A percentile compares a stretch with the other conserved stretches of the same genome.
Evolutionary conservation across 1,140 invertebrate species (phyloP).

Genomic region (Musca vetustissima): DNA sequence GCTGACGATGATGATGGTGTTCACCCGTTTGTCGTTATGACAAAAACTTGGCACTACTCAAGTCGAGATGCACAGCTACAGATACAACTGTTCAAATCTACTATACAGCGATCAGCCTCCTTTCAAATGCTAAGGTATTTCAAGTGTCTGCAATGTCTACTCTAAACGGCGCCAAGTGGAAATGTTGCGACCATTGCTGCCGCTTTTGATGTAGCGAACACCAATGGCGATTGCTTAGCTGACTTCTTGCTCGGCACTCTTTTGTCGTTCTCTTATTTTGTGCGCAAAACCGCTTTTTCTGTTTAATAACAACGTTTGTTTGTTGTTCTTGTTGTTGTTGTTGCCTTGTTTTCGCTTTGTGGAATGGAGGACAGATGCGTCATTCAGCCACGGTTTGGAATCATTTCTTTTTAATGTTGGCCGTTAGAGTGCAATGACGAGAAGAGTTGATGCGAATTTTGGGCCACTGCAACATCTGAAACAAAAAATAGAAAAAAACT

Average conservation of each 20-base stretch:
- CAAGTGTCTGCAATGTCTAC: too few species aligned
- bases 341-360: background rate
- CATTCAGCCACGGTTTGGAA: constrained; percentile 7
- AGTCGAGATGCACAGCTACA: too few species aligned
- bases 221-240: background rate
- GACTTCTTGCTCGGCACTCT: too few species aligned
- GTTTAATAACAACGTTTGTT: background rate
- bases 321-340: too few species aligned
- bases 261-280: constrained; percentile 9
- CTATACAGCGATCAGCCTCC: too few species aligned
- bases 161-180: too few species aligned
- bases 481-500: too few species aligned
- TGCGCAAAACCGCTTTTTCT: constrained; percentile 2
- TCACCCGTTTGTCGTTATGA: background rate
- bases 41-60: background rate
- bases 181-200: too few species aligned
- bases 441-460: background rate
- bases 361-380: constrained; percentile 7
- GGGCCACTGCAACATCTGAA: too few species aligned
- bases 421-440: constrained; percentile 5
- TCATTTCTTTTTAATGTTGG: background rate
- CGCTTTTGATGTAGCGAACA: background rate
- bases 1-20: too few species aligned
- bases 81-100: too few species aligned
- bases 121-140: too few species aligned